phyloP scores from a whole-genome alignment of 2,113 vertebrate species.

The Lampris incognitus region DNA sequence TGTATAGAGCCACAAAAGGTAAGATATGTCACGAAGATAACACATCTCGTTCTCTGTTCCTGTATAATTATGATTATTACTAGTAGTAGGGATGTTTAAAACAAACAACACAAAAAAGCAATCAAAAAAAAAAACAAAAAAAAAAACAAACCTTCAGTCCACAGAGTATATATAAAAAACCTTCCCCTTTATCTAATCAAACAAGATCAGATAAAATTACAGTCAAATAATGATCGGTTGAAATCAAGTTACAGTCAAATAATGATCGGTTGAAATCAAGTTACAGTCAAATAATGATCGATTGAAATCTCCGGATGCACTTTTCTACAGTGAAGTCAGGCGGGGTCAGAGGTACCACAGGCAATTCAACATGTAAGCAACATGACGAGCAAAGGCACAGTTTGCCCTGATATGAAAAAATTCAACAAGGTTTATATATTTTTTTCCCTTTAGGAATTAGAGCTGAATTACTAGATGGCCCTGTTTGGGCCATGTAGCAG shows the following conservation, averaged over 20 bases:
- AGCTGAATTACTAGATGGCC: no score
- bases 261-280: neutral
- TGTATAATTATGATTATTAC: neutral
- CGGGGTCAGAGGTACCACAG: neutral
- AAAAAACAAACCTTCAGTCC: neutral
- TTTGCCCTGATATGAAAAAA: no score
- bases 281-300: neutral
- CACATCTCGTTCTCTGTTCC: neutral
- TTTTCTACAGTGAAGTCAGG: neutral
- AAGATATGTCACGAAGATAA: no score
- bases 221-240: neutral
- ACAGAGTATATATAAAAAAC: neutral
- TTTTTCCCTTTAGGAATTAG: neutral
- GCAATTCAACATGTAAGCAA: no score
- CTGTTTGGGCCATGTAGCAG: neutral
- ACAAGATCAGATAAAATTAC: neutral
- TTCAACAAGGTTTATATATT: no score
- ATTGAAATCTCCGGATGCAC: neutral
- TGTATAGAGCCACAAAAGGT: no score
- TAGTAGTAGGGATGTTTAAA: neutral
- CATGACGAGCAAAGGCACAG: no score
- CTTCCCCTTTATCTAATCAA: conserved; percentile 11
- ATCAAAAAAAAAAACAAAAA: neutral
- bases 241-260: neutral
- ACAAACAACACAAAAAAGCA: neutral